These are phyloP conservation scores for Iguana delicatissima DNA, from an alignment of 2,797 vertebrate genomes.

Conservation along the genomic window DNA sequence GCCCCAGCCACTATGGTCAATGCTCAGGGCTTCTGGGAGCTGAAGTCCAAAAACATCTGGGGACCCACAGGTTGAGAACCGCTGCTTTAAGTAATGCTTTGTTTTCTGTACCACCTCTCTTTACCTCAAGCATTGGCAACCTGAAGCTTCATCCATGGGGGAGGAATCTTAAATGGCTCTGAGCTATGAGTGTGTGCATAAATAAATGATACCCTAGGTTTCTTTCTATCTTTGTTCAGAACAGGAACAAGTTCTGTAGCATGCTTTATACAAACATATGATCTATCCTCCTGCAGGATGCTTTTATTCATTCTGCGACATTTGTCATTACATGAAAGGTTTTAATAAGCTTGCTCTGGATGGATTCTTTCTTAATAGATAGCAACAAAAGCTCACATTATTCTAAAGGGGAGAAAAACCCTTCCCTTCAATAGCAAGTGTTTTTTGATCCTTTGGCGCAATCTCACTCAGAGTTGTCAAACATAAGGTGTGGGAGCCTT, in stretches of 20 bases:
- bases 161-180: background rate
- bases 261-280: slow-evolving; percentile 43
- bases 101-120: background rate
- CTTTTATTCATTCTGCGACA: slow-evolving; percentile 15
- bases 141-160: background rate
- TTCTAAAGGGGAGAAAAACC: background rate
- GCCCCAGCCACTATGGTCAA: too few relatives aligned
- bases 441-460: background rate
- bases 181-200: background rate
- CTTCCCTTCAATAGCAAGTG: background rate
- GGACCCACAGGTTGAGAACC: too few relatives aligned
- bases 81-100: background rate
- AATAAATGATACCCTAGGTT: slow-evolving; percentile 44
- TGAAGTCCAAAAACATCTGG: too few relatives aligned
- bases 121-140: background rate
- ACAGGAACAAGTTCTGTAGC: slow-evolving; percentile 58
- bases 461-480: background rate
- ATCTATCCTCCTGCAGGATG: slow-evolving; percentile 27
- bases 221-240: slow-evolving; percentile 38
- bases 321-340: slow-evolving; percentile 26
- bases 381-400: slow-evolving; percentile 21
- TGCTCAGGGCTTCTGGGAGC: too few relatives aligned
- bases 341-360: slow-evolving; percentile 40
- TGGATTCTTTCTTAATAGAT: slow-evolving; percentile 39
- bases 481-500: background rate